Conservation (phyloP, 2,113 vertebrate species). For the Burhinus bistriatus region DNA sequence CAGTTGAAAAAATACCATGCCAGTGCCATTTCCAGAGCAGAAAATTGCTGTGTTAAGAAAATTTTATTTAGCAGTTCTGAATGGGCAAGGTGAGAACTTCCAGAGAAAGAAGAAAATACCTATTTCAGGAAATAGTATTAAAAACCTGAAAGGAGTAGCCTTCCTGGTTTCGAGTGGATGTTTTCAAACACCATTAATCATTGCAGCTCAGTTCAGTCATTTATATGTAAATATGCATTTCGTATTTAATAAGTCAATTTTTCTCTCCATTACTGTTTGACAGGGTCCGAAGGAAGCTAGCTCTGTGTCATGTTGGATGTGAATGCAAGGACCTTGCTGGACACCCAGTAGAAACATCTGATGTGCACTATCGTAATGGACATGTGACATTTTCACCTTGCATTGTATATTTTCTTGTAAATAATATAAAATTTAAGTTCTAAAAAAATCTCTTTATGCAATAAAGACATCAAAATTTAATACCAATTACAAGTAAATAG, state of each 20-base stretch:
- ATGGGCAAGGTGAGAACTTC: background rate
- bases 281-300: constrained; percentile 82
- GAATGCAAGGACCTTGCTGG: constrained; percentile 29
- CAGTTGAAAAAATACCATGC: background rate
- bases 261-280: background rate
- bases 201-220: background rate
- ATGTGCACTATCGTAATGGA: background rate
- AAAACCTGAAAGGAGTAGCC: background rate
- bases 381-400: constrained; percentile 15
- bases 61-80: background rate
- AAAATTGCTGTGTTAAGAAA: background rate
- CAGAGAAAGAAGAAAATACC: background rate
- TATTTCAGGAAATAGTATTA: background rate
- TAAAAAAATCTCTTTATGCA: constrained; percentile 53
- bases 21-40: background rate
- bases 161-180: background rate
- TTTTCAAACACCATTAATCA: background rate
- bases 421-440: constrained; percentile 67
- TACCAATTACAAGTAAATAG: constrained; percentile 34
- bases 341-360: background rate
- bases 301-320: constrained; percentile 83
- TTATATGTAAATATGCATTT: background rate
- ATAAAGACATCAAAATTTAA: constrained; percentile 65
- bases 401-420: constrained; percentile 75
- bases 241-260: background rate